Evolutionary conservation across 2,888 invertebrate genomes (phyloP).

Genomic region (Doris montereyensis): DNA sequence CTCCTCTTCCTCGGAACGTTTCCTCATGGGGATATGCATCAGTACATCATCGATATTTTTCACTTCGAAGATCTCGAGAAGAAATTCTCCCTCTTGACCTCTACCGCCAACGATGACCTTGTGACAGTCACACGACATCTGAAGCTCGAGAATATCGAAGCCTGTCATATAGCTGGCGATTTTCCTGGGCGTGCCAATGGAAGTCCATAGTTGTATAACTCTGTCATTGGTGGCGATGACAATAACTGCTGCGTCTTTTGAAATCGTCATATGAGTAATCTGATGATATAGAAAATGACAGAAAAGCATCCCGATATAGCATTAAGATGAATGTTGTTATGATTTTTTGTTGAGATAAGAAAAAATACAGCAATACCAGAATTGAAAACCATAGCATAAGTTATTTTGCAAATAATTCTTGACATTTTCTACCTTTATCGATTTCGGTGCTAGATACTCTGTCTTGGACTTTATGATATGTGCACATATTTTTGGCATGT

Average conservation of each 20-base stretch:
- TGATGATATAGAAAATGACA: too few species aligned
- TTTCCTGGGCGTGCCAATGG: constrained; percentile 24
- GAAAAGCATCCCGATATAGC: too few species aligned
- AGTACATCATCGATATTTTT: constrained; percentile 37
- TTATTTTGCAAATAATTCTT: too few species aligned
- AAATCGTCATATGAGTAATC: constrained; percentile 37
- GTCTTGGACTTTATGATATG: too few species aligned
- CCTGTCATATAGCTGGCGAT: constrained; percentile 38
- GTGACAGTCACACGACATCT: constrained; percentile 42
- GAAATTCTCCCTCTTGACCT: neutral
- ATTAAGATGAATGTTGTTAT: too few species aligned
- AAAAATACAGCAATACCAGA: too few species aligned
- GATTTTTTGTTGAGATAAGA: too few species aligned
- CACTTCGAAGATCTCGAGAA: constrained; percentile 41
- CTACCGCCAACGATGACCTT: constrained; percentile 32
- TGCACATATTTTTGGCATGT: too few species aligned
- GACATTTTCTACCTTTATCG: too few species aligned
- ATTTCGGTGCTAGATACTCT: too few species aligned
- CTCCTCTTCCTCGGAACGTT: constrained; percentile 11
- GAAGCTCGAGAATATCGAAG: constrained; percentile 31
- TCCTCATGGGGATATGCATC: constrained; percentile 10
- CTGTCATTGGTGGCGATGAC: constrained; percentile 31
- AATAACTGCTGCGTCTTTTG: constrained; percentile 42
- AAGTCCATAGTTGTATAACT: constrained; percentile 38
- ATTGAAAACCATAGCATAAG: too few species aligned